Percentiles rank a stretch among this genome's conserved stretches.
Evolutionary conservation across 1,140 invertebrate species (phyloP).

Genomic region (Temnothorax longispinosus): DNA sequence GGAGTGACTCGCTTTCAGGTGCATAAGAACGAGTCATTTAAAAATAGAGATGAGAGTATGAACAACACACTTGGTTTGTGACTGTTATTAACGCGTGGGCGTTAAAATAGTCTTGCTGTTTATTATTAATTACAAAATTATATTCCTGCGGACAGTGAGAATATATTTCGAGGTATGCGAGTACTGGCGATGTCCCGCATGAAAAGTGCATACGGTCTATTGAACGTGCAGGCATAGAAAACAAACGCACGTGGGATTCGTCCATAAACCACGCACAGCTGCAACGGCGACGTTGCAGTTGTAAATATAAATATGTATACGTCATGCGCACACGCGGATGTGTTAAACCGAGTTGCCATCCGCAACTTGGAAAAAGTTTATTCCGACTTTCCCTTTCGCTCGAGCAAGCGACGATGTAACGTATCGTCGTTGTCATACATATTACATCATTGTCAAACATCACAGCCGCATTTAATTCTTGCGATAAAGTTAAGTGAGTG

Average conservation of each 20-base stretch:
- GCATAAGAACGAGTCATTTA: not conserved
- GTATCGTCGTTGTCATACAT: not conserved
- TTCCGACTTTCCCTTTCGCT: constrained; percentile 38
- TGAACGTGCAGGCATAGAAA: constrained; percentile 19
- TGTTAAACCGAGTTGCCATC: constrained; percentile 24
- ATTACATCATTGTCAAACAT: constrained; percentile 12
- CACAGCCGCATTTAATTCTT: not conserved
- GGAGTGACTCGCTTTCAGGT: not conserved
- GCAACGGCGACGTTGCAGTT: not conserved
- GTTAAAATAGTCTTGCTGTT: not conserved
- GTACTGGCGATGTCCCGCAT: not conserved
- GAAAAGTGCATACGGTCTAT: not conserved
- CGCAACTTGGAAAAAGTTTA: constrained; percentile 38
- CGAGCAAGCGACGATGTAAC: constrained; percentile 7
- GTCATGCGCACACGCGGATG: not conserved
- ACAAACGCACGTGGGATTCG: constrained; percentile 43
- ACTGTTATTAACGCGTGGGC: not conserved
- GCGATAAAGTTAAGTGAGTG: not conserved
- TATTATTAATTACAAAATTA: constrained; percentile 19
- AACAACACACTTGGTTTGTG: not conserved
- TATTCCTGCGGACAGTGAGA: not conserved
- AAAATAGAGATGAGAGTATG: not conserved
- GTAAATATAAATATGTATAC: constrained; percentile 35
- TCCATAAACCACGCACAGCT: constrained; percentile 29
- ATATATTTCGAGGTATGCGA: not conserved